Conservation (phyloP, 2,888 invertebrate genomes). For the Fragum whitleyi region DNA sequence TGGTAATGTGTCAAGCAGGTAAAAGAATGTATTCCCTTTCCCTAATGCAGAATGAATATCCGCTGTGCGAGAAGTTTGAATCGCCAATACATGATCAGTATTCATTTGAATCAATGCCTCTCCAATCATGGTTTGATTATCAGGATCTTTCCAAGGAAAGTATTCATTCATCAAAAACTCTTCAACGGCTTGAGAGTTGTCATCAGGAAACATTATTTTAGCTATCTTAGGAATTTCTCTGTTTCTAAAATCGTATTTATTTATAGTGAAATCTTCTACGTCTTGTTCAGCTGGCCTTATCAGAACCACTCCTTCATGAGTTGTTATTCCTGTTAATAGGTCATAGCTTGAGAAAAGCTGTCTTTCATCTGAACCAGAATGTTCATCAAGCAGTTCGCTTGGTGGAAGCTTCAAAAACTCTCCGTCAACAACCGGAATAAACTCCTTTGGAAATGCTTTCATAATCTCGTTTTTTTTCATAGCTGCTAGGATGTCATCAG, state of each 20-base stretch:
- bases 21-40: conserved; percentile 19
- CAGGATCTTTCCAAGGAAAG: conserved; percentile 28
- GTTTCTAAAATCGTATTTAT: conserved; percentile 6
- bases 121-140: neutral
- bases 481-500: conserved; percentile 36
- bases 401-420: conserved; percentile 95
- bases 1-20: conserved; percentile 65
- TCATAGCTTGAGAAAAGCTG: conserved; percentile 86
- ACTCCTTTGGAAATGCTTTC: conserved; percentile 87
- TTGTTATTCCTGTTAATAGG: conserved; percentile 96
- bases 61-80: neutral
- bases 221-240: conserved; percentile 5
- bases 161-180: conserved; percentile 17
- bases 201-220: neutral
- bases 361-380: conserved; percentile 87
- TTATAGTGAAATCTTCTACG: conserved; percentile 87
- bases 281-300: conserved; percentile 90
- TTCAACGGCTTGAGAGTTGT: conserved; percentile 4
- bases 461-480: conserved; percentile 26
- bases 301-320: conserved; percentile 91
- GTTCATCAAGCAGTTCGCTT: conserved; percentile 92
- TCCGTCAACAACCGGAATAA: conserved; percentile 95
- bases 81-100: conserved; percentile 21
- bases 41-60: neutral
- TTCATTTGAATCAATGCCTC: conserved; percentile 5